Percentiles rank a stretch among this genome's conserved stretches.
Conservation (phyloP, 2,888 invertebrate species). For the Nephrotoma guestfalica region DNA sequence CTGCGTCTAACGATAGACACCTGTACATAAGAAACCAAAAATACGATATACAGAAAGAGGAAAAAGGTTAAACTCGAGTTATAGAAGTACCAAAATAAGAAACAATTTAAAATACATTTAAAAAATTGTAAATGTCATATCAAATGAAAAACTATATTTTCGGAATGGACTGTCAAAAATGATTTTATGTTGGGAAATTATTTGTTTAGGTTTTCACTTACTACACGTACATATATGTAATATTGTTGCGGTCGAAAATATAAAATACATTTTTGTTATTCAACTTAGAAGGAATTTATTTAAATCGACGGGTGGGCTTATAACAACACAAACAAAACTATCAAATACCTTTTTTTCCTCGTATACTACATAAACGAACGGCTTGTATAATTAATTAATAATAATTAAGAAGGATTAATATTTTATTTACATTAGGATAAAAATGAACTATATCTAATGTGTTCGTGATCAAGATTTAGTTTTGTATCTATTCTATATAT, state of each 20-base stretch:
- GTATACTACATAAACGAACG: background rate
- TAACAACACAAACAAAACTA: background rate
- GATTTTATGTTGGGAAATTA: background rate
- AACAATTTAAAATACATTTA: background rate
- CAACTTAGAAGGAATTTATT: background rate
- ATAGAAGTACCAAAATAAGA: background rate
- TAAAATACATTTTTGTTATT: background rate
- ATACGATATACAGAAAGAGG: background rate
- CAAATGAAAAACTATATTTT: background rate
- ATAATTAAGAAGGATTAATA: background rate
- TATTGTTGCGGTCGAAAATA: background rate
- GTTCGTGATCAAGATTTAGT: background rate
- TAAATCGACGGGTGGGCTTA: background rate
- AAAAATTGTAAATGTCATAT: background rate
- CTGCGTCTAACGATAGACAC: background rate
- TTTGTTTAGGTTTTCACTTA: background rate
- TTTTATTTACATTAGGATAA: background rate
- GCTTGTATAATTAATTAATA: background rate
- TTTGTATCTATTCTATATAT: background rate
- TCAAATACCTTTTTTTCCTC: too few relatives aligned
- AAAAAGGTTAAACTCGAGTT: background rate
- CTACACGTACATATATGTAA: background rate
- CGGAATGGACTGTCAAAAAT: background rate
- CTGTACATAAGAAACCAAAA: background rate
- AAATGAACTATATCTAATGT: background rate